These are phyloP conservation scores for Scaeva pyrastri DNA, from an alignment of 2,888 invertebrate genomes.

Conservation along the genomic window DNA sequence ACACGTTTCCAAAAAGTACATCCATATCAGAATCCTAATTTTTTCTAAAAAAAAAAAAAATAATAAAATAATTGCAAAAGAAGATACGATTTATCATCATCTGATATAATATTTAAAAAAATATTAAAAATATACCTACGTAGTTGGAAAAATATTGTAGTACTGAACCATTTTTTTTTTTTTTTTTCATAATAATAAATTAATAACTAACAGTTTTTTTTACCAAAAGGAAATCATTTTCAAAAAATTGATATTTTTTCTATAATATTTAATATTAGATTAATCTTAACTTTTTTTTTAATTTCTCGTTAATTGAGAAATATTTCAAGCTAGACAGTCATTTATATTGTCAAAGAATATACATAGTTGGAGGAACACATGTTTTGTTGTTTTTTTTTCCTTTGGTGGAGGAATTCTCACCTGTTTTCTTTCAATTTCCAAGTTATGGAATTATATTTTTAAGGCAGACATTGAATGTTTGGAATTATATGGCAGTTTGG, in stretches of 20 bases:
- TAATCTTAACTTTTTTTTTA: not conserved
- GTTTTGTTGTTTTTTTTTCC: not conserved
- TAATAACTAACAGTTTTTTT: constrained; percentile 25
- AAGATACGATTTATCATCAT: constrained; percentile 21
- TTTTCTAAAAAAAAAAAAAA: constrained; percentile 67
- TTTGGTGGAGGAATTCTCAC: not conserved
- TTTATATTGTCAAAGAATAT: constrained; percentile 10
- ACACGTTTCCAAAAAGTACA: constrained; percentile 84
- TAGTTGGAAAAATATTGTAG: constrained; percentile 31
- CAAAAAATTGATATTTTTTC: not conserved
- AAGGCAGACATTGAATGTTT: not conserved
- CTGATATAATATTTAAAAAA: constrained; percentile 10
- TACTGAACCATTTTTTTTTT: constrained; percentile 27
- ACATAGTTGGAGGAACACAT: not conserved
- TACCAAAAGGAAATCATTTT: constrained; percentile 3
- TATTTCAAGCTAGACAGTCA: constrained; percentile 32
- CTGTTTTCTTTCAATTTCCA: not conserved
- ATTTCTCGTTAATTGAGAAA: constrained; percentile 13
- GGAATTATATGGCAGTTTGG: not conserved
- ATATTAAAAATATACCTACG: constrained; percentile 1
- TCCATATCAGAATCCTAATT: constrained; percentile 82
- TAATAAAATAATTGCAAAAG: constrained; percentile 30
- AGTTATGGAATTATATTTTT: not conserved
- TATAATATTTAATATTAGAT: not conserved
- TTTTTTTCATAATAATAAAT: constrained; percentile 30